These are phyloP conservation scores for Anolis carolinensis DNA, from an alignment of 2,113 vertebrate genomes.

Conservation along the genomic window DNA sequence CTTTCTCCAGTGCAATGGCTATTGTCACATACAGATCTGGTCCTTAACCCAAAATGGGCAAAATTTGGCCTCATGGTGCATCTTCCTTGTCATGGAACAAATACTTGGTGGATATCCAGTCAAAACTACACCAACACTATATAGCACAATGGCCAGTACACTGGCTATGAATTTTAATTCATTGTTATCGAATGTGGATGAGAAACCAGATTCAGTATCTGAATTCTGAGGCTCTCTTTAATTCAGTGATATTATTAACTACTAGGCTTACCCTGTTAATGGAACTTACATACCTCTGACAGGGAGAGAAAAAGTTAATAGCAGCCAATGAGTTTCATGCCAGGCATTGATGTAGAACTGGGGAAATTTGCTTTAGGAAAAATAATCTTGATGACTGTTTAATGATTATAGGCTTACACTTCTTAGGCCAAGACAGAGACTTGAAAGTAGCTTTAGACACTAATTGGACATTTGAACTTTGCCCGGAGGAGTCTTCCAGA, in stretches of 20 bases:
- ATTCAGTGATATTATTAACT: background rate
- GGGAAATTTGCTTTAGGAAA: background rate
- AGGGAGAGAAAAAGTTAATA: background rate
- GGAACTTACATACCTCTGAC: rapidly evolving
- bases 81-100: too few relatives aligned
- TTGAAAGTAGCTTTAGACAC: background rate
- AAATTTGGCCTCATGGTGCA: too few relatives aligned
- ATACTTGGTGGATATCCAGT: too few relatives aligned
- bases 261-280: background rate
- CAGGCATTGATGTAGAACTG: rapidly evolving
- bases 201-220: background rate
- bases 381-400: background rate
- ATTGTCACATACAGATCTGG: too few relatives aligned
- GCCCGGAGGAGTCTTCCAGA: constrained; percentile 26
- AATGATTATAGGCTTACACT: constrained; percentile 37
- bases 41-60: too few relatives aligned
- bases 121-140: too few relatives aligned
- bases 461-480: constrained; percentile 39
- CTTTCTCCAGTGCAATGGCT: too few relatives aligned
- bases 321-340: rapidly evolving
- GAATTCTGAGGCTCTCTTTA: background rate
- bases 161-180: background rate
- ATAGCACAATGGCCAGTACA: too few relatives aligned
- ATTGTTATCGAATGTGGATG: rapidly evolving
- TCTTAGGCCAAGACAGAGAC: background rate